A percentile compares a stretch with the other conserved stretches of the same genome.
Evolutionary conservation across 2,888 invertebrate genomes (phyloP).

Genomic region (Amphipoea oculea): DNA sequence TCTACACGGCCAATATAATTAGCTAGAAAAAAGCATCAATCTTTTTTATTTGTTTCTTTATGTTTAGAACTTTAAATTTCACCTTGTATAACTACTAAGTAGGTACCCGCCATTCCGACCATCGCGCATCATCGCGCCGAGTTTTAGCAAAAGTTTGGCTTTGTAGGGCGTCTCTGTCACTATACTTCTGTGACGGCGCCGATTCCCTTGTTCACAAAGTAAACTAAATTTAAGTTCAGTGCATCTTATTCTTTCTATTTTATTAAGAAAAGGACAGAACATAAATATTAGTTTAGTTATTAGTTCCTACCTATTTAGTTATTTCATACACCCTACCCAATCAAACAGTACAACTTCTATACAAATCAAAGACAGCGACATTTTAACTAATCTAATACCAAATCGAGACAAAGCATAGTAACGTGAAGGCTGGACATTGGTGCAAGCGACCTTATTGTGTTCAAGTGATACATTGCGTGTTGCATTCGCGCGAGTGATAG

Average conservation of each 20-base stretch:
- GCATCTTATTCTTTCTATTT: too few species aligned
- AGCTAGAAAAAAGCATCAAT: too few species aligned
- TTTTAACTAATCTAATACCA: constrained; percentile 7
- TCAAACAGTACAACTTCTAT: constrained; percentile 18
- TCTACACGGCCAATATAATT: too few species aligned
- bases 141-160: too few species aligned
- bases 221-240: too few species aligned
- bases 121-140: background rate
- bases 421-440: constrained; percentile 65
- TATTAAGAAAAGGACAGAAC: too few species aligned
- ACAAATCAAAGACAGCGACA: constrained; percentile 9
- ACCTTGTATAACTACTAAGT: background rate
- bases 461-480: constrained; percentile 55
- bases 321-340: background rate
- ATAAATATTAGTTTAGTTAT: too few species aligned
- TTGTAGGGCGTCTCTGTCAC: background rate
- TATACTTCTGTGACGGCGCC: too few species aligned
- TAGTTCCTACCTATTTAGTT: background rate
- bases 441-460: constrained; percentile 64
- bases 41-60: too few species aligned
- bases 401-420: constrained; percentile 24
- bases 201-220: too few species aligned
- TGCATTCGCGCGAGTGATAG: constrained; percentile 37
- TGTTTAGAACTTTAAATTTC: too few species aligned
- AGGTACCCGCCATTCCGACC: too few species aligned